Evolutionary conservation across 2,888 invertebrate genomes (phyloP).

Genomic region (Aricia artaxerxes): DNA sequence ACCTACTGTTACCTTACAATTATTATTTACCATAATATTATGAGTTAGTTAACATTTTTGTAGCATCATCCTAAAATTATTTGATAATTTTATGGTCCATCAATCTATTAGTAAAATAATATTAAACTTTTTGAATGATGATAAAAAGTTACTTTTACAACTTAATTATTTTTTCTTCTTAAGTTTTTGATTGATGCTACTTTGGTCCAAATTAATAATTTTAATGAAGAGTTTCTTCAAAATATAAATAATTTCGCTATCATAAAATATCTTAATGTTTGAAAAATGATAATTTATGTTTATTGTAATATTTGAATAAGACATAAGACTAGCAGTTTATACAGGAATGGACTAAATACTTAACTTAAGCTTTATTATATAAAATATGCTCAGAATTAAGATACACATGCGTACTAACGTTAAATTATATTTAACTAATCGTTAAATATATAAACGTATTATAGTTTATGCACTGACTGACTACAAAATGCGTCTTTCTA

Average conservation of each 20-base stretch:
- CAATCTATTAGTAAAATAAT: not conserved
- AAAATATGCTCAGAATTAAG: not conserved
- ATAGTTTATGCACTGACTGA: not conserved
- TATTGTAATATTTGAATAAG: not conserved
- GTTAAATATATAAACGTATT: slow-evolving; percentile 36
- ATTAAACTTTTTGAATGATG: not conserved
- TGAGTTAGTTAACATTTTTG: not conserved
- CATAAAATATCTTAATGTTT: not conserved
- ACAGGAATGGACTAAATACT: slow-evolving; percentile 24
- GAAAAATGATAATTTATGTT: not conserved
- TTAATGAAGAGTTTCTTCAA: not conserved
- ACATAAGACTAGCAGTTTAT: slow-evolving; percentile 11
- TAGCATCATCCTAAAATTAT: too few species aligned
- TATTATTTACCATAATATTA: too few species aligned
- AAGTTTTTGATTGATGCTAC: not conserved
- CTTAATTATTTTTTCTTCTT: not conserved
- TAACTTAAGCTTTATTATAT: not conserved
- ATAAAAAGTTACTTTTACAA: not conserved
- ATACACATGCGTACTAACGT: slow-evolving; percentile 32
- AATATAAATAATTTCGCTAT: not conserved
- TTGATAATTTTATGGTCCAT: not conserved
- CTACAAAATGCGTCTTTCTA: not conserved
- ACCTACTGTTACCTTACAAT: not conserved
- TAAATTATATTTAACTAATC: slow-evolving; percentile 35
- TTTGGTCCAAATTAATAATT: not conserved